Evolutionary conservation across 1,140 invertebrate genomes (phyloP), one percentile per base, ranked within the genome.

Genomic region (Pseudomyrmex concolor): DNA sequence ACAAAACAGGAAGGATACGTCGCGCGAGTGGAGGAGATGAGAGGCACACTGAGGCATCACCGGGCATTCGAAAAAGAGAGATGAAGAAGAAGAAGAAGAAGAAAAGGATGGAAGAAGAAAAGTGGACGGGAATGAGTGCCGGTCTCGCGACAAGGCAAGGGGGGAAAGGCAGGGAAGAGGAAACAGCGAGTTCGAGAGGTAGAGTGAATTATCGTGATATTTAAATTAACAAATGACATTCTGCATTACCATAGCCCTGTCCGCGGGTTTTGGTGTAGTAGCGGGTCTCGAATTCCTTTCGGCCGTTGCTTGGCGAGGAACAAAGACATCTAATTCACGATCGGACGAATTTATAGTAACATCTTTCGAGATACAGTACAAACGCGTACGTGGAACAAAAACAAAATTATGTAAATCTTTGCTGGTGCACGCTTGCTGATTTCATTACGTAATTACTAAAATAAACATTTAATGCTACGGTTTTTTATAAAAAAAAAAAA

Each of bases 181-280:
- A 59, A 59, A 60, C 12, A 48, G 70, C 15, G 57, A 83, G 85
- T 86, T 74, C 71, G 85, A 86, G 89, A 89, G 76, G 81, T 82
- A 89, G 90, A 91, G 90, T 91, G 91, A 91, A 92, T 92, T 92
- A 92, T 92, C 91, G 89, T 91, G 91, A 91, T 92, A 92, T 92
- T 92, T 92, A 92, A 92, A 92, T 92, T 92, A 92, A 92, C 91
- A 92, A 92, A 92, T 92, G 91, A 92, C 91, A 92, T 91, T 90
- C 91, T 87, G 84, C 88, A 91, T 92, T 92, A 91, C 89, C 91
- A 91, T 91, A 91, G 89, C 68, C 68, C 89, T 83, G 89, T 91
- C 86, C 84, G 73, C 87, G 82, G 62, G 68, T 85, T 85, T 80
- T 76, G 76, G 76, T 86, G 82, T 87, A 82, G 86, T 84, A 86